Conservation (phyloP, 2,113 vertebrate species). For the Neotragus moschatus region DNA sequence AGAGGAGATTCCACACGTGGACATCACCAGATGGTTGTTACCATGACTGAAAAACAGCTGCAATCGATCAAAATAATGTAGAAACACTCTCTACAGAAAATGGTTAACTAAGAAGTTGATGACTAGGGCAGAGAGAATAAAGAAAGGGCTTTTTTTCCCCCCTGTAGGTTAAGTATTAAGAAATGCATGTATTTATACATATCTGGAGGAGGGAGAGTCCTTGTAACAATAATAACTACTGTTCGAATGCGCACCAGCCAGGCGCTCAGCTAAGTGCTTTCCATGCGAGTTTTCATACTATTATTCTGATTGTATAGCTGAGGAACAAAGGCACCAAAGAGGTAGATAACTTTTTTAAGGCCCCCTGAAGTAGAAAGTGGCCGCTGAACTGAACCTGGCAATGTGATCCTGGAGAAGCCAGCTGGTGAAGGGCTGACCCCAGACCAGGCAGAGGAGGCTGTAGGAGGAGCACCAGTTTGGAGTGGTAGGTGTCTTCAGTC, state of each 20-base stretch:
- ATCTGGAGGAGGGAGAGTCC: not conserved
- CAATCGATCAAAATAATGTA: not conserved
- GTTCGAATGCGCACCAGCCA: not conserved
- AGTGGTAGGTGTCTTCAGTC: not conserved
- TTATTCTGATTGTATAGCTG: slow-evolving; percentile 12
- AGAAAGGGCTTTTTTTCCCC: not conserved
- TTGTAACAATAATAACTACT: not conserved
- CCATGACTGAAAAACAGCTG: not conserved
- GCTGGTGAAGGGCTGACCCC: not conserved
- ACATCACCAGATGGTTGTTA: not conserved
- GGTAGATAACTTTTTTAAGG: slow-evolving; percentile 28
- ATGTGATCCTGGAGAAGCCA: not conserved
- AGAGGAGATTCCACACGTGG: not conserved
- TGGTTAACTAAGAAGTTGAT: not conserved
- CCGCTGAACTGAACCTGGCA: slow-evolving; percentile 15
- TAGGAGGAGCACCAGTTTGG: not conserved
- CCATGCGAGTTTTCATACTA: not conserved
- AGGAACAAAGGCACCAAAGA: slow-evolving; percentile 40
- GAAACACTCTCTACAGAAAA: not conserved
- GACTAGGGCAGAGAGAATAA: not conserved
- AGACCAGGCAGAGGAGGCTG: not conserved
- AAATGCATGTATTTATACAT: not conserved
- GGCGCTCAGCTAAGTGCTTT: not conserved
- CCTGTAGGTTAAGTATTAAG: not conserved
- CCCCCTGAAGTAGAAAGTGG: not conserved